Evolutionary conservation across 2,888 invertebrate genomes (phyloP).

Genomic region (Lasioglossum figueresi): DNA sequence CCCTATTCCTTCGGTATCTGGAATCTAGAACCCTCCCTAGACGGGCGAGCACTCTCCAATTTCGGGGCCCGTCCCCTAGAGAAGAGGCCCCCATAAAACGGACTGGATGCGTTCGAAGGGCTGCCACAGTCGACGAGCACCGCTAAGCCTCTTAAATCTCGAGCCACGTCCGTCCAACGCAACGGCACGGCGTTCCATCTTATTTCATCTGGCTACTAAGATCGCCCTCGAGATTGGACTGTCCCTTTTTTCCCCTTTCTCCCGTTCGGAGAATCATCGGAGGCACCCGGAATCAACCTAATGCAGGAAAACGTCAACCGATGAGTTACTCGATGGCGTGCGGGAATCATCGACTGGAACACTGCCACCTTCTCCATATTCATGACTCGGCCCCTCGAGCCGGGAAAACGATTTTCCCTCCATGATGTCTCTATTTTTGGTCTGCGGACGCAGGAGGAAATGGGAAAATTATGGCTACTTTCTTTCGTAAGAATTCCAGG

Average conservation of each 20-base stretch:
- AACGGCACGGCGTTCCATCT: constrained; percentile 28
- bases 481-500: neutral
- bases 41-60: constrained; percentile 68
- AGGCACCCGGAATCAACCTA: constrained; percentile 34
- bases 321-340: constrained; percentile 30
- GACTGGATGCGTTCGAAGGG: constrained; percentile 61
- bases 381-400: neutral
- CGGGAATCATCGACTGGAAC: constrained; percentile 5
- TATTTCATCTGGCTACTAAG: constrained; percentile 60
- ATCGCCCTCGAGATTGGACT: constrained; percentile 61
- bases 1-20: constrained; percentile 77
- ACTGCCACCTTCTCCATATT: constrained; percentile 5
- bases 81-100: constrained; percentile 66
- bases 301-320: constrained; percentile 24
- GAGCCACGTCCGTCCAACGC: constrained; percentile 57
- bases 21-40: constrained; percentile 75
- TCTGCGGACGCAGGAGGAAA: neutral
- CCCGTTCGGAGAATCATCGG: constrained; percentile 25
- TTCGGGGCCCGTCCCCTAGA: constrained; percentile 69
- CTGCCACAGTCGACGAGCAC: constrained; percentile 48
- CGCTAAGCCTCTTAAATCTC: constrained; percentile 74
- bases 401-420: neutral
- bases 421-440: neutral
- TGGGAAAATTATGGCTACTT: neutral
- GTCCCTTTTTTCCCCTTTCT: constrained; percentile 15